Evolutionary conservation across 2,113 vertebrate species (phyloP).

Genomic region (Phodopus roborovskii): DNA sequence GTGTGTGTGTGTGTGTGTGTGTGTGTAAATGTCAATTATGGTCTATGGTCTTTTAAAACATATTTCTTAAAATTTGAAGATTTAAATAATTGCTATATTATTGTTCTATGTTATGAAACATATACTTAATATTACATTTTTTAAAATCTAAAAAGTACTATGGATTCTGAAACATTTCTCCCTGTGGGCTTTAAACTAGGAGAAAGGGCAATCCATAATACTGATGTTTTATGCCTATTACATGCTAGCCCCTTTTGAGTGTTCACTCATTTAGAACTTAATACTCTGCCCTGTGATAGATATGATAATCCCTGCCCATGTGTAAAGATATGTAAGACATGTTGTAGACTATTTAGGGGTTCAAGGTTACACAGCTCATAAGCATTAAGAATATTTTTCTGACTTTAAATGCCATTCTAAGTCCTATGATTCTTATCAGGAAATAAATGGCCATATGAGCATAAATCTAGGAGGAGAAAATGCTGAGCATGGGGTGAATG

Average conservation of each 20-base stretch:
- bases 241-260: neutral
- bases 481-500: neutral
- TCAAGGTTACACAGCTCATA: slow-evolving; percentile 42
- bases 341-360: neutral
- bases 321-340: neutral
- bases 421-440: neutral
- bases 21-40: neutral
- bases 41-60: neutral
- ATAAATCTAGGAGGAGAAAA: slow-evolving; percentile 30
- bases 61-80: neutral
- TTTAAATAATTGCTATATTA: slow-evolving; percentile 15
- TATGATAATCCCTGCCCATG: neutral
- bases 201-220: neutral
- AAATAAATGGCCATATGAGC: neutral
- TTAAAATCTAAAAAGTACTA: neutral
- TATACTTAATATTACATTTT: slow-evolving; percentile 18
- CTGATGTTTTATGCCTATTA: neutral
- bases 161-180: slow-evolving; percentile 36
- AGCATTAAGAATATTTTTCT: slow-evolving; percentile 21
- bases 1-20: no score
- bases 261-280: neutral
- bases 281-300: neutral
- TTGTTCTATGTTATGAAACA: neutral
- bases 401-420: slow-evolving; percentile 48
- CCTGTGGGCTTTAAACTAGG: neutral